A percentile compares a stretch with the other conserved stretches of the same genome.
These are phyloP conservation scores for Tetramorium parvispinum DNA, from an alignment of 1,140 invertebrate species.

Conservation along the genomic window DNA sequence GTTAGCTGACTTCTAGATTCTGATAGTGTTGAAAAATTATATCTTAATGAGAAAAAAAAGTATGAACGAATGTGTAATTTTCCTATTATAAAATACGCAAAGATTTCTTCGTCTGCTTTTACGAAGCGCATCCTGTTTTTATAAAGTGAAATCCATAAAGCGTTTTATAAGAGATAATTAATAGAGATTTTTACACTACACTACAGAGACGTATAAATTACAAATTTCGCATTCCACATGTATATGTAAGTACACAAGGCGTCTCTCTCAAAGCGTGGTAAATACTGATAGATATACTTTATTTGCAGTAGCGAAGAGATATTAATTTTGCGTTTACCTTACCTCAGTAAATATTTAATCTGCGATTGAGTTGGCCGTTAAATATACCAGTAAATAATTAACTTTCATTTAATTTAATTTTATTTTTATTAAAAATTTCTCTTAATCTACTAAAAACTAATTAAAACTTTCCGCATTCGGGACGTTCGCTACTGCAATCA, in stretches of 20 bases:
- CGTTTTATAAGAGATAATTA: constrained; percentile 15
- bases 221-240: neutral
- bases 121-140: neutral
- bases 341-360: constrained; percentile 27
- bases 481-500: neutral
- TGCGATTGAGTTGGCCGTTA: neutral
- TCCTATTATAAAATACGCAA: neutral
- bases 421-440: constrained; percentile 13
- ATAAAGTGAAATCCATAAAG: neutral
- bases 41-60: neutral
- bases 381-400: neutral
- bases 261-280: neutral
- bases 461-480: constrained; percentile 4
- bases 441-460: constrained; percentile 7
- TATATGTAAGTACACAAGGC: neutral
- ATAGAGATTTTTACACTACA: neutral
- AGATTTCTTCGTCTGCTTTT: neutral
- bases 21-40: neutral
- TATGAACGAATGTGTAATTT: neutral
- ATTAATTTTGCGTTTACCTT: constrained; percentile 27
- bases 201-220: neutral
- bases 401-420: constrained; percentile 6
- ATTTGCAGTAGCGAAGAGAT: neutral
- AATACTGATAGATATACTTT: constrained; percentile 4
- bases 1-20: neutral